phyloP scores from a whole-genome alignment of 2,797 vertebrate genomes.

The Mallotus villosus region DNA sequence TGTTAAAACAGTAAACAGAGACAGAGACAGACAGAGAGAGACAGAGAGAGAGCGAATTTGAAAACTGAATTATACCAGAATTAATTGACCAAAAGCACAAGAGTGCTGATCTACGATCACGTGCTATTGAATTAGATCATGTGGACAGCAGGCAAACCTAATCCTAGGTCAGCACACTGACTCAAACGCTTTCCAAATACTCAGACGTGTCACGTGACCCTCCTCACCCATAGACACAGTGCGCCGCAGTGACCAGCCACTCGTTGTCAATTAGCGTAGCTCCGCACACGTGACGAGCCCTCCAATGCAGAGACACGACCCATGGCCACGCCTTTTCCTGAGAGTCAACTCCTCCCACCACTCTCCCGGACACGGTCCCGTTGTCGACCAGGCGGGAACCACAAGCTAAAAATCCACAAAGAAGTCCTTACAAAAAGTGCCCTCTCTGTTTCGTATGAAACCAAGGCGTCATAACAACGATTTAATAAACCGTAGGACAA shows the following conservation, averaged over 20 bases:
- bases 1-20: not conserved
- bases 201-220: not conserved
- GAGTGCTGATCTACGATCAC: not conserved
- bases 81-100: no score
- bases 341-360: constrained; percentile 82
- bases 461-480: no score
- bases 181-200: no score
- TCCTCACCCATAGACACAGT: constrained; percentile 89
- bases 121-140: no score
- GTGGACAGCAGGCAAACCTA: no score
- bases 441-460: not conserved
- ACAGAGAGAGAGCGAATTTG: no score
- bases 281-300: constrained; percentile 72
- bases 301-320: constrained; percentile 81
- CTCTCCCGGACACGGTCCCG: constrained; percentile 45
- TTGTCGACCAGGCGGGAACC: constrained; percentile 46
- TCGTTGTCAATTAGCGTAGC: constrained; percentile 79
- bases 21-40: no score
- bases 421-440: not conserved
- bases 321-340: constrained; percentile 87
- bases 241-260: constrained; percentile 91
- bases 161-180: no score
- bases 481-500: no score
- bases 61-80: no score
- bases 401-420: constrained; percentile 65